Percentiles rank a stretch among this genome's conserved stretches.
phyloP scores from a whole-genome alignment of 2,113 vertebrate species.

The Pygoscelis antarcticus region DNA sequence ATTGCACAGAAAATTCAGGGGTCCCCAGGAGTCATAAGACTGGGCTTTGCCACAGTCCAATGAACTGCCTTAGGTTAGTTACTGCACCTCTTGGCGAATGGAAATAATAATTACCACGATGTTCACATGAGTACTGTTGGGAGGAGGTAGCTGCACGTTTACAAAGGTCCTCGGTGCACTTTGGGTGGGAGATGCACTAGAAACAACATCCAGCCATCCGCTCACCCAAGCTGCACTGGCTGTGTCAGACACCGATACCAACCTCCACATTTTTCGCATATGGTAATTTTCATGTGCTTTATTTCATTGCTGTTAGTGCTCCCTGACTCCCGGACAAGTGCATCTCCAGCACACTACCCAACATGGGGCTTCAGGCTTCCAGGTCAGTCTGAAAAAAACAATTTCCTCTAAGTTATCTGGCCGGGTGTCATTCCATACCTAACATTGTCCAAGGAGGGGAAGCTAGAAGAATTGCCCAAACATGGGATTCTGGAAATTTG shows the following conservation, averaged over 20 bases:
- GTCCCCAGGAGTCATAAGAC: not conserved
- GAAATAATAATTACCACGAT: not conserved
- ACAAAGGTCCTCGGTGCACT: not conserved
- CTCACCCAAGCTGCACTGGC: not conserved
- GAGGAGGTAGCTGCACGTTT: not conserved
- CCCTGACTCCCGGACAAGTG: not conserved
- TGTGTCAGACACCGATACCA: not conserved
- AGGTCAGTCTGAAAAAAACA: not conserved
- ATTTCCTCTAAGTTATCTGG: not conserved
- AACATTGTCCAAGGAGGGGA: not conserved
- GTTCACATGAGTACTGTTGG: not conserved
- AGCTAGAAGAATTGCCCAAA: not conserved
- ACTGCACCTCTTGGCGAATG: not conserved
- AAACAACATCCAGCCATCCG: not conserved
- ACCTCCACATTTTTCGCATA: not conserved
- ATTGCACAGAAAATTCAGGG: not conserved
- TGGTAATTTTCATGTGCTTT: not conserved
- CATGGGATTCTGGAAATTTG: not conserved
- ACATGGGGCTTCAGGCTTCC: not conserved
- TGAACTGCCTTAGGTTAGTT: not conserved
- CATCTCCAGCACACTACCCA: not conserved
- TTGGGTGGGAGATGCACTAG: not conserved
- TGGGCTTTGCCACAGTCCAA: not conserved
- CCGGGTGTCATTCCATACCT: not conserved
- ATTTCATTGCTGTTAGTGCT: not conserved